Percentiles rank a stretch among this genome's conserved stretches.
Conservation (phyloP, 2,888 invertebrate genomes). For the Deroplatys truncata region DNA sequence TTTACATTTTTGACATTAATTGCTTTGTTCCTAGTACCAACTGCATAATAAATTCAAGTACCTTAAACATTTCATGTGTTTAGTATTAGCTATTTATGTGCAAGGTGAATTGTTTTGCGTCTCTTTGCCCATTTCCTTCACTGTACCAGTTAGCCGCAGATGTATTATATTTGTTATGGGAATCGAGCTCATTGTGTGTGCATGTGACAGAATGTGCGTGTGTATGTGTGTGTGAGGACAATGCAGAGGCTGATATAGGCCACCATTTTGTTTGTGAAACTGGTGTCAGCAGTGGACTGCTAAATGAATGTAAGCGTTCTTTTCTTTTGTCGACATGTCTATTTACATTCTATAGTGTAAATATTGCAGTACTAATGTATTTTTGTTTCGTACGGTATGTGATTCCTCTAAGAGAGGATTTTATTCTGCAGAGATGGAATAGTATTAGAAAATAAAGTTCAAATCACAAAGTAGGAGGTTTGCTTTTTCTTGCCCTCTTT, state of each 20-base stretch:
- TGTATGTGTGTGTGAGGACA: background rate
- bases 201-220: background rate
- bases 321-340: constrained; percentile 25
- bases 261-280: constrained; percentile 18
- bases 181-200: background rate
- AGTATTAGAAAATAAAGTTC: constrained; percentile 31
- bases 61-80: constrained; percentile 14
- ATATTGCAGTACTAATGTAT: constrained; percentile 29
- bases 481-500: background rate
- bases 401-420: constrained; percentile 30
- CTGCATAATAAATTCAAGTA: background rate
- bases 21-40: constrained; percentile 23
- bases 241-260: background rate
- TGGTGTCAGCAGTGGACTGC: constrained; percentile 21
- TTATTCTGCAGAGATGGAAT: constrained; percentile 31
- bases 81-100: constrained; percentile 27
- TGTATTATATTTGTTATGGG: constrained; percentile 12
- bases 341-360: constrained; percentile 25
- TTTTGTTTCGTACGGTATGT: constrained; percentile 27
- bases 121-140: background rate
- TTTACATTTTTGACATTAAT: constrained; percentile 18
- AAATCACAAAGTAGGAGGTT: constrained; percentile 11
- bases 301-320: constrained; percentile 25
- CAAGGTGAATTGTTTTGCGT: constrained; percentile 19
- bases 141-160: constrained; percentile 1